Evolutionary conservation across 2,113 vertebrate genomes (phyloP).

Genomic region (Morone chrysops): DNA sequence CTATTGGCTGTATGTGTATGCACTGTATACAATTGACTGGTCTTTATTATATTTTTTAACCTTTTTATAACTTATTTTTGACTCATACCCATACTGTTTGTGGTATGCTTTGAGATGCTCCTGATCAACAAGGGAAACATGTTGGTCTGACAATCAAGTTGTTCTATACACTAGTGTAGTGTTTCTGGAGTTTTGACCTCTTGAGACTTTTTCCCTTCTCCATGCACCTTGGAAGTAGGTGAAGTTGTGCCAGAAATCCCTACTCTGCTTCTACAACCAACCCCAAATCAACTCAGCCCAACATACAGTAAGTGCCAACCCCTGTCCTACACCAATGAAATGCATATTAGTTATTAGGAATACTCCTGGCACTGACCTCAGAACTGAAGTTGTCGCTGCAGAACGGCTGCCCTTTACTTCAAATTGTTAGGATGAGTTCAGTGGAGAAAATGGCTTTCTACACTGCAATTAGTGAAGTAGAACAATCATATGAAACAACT

Average conservation of each 20-base stretch:
- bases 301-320: background rate
- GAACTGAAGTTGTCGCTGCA: background rate
- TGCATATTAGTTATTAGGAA: background rate
- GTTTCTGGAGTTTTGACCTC: background rate
- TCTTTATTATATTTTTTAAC: background rate
- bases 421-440: background rate
- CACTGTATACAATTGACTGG: background rate
- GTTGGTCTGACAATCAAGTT: background rate
- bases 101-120: background rate
- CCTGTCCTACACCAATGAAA: background rate
- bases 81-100: background rate
- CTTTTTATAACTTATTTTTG: background rate
- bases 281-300: background rate
- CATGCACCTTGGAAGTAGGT: background rate
- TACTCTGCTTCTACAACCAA: background rate
- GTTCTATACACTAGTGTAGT: background rate
- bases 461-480: background rate
- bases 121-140: background rate
- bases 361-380: background rate
- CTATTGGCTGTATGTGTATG: background rate
- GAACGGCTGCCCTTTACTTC: background rate
- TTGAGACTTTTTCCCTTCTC: background rate
- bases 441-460: background rate
- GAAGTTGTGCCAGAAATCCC: background rate
- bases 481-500: background rate